A percentile compares a stretch with the other conserved stretches of the same genome.
phyloP scores from a whole-genome alignment of 1,140 invertebrate species.

The Bombyx mandarina region DNA sequence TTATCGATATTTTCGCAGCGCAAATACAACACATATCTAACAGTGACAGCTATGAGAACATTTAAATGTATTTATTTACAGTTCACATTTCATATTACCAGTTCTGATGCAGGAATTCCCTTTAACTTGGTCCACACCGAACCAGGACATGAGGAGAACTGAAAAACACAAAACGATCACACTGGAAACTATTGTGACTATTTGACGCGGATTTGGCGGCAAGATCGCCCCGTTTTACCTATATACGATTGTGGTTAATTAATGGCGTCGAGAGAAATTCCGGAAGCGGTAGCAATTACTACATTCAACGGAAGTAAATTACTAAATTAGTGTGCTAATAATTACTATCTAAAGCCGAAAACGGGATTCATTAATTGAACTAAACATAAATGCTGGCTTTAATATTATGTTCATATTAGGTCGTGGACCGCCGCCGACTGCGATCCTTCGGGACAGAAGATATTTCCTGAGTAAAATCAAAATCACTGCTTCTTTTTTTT shows the following conservation, averaged over 20 bases:
- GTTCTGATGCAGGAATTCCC: constrained; percentile 60
- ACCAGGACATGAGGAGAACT: constrained; percentile 67
- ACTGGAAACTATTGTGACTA: not conserved
- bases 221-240: too few species aligned
- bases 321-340: too few species aligned
- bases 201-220: not conserved
- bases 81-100: constrained; percentile 36
- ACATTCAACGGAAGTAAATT: not conserved
- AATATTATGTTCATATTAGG: too few species aligned
- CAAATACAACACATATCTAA: constrained; percentile 18
- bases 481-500: too few species aligned
- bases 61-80: not conserved
- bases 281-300: not conserved
- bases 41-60: not conserved
- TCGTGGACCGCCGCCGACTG: too few species aligned
- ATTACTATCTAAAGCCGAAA: too few species aligned
- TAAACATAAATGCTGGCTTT: too few species aligned
- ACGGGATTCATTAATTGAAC: too few species aligned
- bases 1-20: constrained; percentile 28
- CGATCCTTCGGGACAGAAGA: too few species aligned
- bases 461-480: too few species aligned
- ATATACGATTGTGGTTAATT: too few species aligned
- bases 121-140: constrained; percentile 62
- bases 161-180: constrained; percentile 23
- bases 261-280: too few species aligned